Percentiles rank a stretch among this genome's conserved stretches.
Conservation (phyloP, 2,888 invertebrate species). For the Perithous albicinctus region DNA sequence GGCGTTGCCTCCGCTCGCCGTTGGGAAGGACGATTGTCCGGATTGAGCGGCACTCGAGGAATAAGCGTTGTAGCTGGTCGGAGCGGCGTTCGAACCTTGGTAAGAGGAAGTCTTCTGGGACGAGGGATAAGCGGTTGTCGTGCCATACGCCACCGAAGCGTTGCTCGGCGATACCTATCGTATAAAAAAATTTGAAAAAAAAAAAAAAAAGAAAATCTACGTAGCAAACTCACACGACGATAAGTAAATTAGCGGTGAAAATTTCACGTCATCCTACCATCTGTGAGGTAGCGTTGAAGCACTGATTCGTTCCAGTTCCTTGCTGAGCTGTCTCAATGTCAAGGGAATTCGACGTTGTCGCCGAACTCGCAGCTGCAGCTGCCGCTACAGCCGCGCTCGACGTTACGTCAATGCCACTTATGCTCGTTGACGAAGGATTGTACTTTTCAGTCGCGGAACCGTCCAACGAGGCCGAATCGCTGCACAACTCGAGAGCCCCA, state of each 20-base stretch:
- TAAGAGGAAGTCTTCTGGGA: slow-evolving; percentile 85
- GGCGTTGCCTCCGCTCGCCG: slow-evolving; percentile 86
- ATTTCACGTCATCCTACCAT: slow-evolving; percentile 73
- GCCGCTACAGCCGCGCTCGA: slow-evolving; percentile 71
- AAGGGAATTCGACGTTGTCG: slow-evolving; percentile 78
- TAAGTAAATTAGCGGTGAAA: not conserved
- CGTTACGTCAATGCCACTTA: slow-evolving; percentile 79
- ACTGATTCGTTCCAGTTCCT: slow-evolving; percentile 76
- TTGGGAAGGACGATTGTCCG: slow-evolving; percentile 86
- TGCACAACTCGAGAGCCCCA: slow-evolving; percentile 93
- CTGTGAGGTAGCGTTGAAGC: slow-evolving; percentile 78
- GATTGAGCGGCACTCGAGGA: slow-evolving; percentile 85
- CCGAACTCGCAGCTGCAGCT: slow-evolving; percentile 73
- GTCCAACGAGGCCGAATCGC: slow-evolving; percentile 86
- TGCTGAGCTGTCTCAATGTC: slow-evolving; percentile 80
- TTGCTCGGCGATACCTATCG: slow-evolving; percentile 80
- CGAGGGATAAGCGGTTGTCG: slow-evolving; percentile 75
- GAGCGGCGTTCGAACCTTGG: slow-evolving; percentile 82
- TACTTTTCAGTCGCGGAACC: slow-evolving; percentile 85
- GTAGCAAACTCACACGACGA: not conserved
- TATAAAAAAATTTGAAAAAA: not conserved
- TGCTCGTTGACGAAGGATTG: slow-evolving; percentile 81
- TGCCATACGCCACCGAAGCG: slow-evolving; percentile 76
- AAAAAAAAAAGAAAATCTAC: not conserved
- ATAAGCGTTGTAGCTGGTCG: slow-evolving; percentile 83